Percentiles rank a stretch among this genome's conserved stretches.
Evolutionary conservation across 2,113 vertebrate genomes (phyloP).

Genomic region (Carassius carassius): DNA sequence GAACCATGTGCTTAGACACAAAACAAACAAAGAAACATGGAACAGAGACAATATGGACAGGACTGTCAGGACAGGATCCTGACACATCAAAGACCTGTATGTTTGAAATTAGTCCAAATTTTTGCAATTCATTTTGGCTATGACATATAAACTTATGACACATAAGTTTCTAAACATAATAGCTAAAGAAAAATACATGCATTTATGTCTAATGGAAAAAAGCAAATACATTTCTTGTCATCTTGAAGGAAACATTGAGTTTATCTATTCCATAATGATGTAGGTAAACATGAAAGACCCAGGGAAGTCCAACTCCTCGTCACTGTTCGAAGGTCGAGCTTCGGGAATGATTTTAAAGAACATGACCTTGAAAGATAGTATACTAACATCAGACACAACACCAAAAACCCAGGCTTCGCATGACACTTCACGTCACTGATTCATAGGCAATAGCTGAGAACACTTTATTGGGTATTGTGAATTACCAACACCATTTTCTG

Average conservation of each 20-base stretch:
- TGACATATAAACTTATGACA: no score
- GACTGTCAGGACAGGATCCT: no score
- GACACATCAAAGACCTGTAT: no score
- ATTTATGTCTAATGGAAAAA: background rate
- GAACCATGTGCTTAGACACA: no score
- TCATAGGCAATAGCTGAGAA: background rate
- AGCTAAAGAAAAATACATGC: background rate
- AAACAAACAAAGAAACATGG: no score
- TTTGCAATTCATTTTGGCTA: background rate
- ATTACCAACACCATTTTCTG: slow-evolving; percentile 10
- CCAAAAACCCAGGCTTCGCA: background rate
- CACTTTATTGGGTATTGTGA: slow-evolving; percentile 39
- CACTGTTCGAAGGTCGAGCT: slow-evolving; percentile 16
- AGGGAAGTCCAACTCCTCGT: background rate
- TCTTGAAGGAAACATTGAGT: background rate
- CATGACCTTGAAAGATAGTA: background rate
- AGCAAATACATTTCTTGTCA: background rate
- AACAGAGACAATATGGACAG: no score
- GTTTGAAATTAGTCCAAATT: no score
- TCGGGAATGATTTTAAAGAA: background rate
- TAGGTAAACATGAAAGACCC: background rate
- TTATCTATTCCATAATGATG: background rate
- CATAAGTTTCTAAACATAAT: no score
- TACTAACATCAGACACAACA: slow-evolving; percentile 10
- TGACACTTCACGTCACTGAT: background rate